Conservation (phyloP, 2,797 vertebrate species). For the Myotis daubentonii region DNA sequence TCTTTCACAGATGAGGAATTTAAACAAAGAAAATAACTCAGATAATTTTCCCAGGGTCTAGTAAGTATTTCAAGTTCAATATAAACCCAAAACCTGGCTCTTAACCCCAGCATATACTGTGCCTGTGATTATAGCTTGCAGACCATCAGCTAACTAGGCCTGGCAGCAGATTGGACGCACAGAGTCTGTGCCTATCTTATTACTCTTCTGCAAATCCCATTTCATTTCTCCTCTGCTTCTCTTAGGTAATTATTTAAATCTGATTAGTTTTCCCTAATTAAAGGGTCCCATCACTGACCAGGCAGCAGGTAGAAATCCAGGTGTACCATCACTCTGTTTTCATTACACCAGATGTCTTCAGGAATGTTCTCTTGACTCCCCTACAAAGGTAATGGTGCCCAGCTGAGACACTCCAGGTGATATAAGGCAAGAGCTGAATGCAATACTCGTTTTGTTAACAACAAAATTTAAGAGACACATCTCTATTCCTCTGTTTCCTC, state of each 20-base stretch:
- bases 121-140: background rate
- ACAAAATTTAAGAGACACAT: background rate
- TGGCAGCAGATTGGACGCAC: background rate
- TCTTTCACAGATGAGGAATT: background rate
- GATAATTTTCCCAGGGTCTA: background rate
- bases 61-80: background rate
- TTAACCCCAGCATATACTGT: background rate
- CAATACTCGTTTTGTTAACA: background rate
- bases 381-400: conserved; percentile 15
- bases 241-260: background rate
- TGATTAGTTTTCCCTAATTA: background rate
- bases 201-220: background rate
- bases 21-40: background rate
- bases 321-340: background rate
- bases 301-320: background rate
- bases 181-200: background rate
- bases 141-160: background rate
- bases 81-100: background rate
- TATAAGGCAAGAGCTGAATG: background rate
- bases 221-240: background rate
- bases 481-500: background rate
- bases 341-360: background rate
- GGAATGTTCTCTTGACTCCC: background rate
- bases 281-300: background rate
- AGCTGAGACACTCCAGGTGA: background rate